Base-by-base conservation (phyloP, 2,113 vertebrate genomes). In the Morone saxatilis region DNA sequence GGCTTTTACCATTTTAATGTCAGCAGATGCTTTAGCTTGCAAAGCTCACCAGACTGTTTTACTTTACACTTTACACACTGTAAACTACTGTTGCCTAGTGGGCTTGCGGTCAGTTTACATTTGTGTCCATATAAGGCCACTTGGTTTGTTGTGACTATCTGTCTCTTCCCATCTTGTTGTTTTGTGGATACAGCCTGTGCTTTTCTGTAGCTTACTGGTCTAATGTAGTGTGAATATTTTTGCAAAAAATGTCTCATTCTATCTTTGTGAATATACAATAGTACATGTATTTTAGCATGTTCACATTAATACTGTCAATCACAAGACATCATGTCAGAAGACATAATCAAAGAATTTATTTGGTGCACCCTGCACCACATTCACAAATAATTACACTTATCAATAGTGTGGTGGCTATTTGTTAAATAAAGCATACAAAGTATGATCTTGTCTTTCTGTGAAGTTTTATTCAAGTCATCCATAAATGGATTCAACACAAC, bases 1-100 rank as follows among this genome's bases (percentile, higher is more conserved):
- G 19, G 7, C 17, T 47, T 16, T 61, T 61, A 47, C 47, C 19
- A 56, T 56, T 82, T 48, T 31, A 71, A 38, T 65, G 31, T 59
- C 81, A 77, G 51, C 41, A 71, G 31, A 65, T 57, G 43, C 50
- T 77, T 71, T 76, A 48, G 65, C n/a, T 71, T 31, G 4, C 3
- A n/a, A 57, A 56, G 20, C 7, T 54, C 19, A 48, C 19, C 41
- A 16, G 61, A 51, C 31, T 25, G 5, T 48, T 70, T 71, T 20
- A 63, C 14, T 50, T 56, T 41, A n/a, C n/a, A n/a, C n/a, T n/a
- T n/a, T n/a, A n/a, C n/a, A n/a, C 12, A 7, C 5, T 17, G 11
- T 69, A n/a, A 61, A 51, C 45, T 61, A 5, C 12, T 45, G 47
- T 22, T 54, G n/a, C 62, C 31, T 20, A 7, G 20, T 1, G 2